phyloP scores from a whole-genome alignment of 2,888 invertebrate species.

The Agrotis puta region DNA sequence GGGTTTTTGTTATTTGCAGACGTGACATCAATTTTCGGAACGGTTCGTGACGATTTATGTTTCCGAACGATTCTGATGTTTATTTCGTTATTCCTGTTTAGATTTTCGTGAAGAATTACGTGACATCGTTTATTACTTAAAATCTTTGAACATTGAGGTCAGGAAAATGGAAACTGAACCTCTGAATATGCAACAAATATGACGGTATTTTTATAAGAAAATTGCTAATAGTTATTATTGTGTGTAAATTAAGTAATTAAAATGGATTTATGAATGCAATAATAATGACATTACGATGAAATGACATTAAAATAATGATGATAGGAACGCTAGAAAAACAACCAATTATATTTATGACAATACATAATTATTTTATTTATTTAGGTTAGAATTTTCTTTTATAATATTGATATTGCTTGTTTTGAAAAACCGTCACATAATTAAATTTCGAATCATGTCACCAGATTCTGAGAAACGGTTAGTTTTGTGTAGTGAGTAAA shows the following conservation, averaged over 20 bases:
- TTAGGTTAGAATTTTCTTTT: not conserved
- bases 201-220: constrained; percentile 6
- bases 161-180: not conserved
- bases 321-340: constrained; percentile 18
- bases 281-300: constrained; percentile 32
- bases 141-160: not conserved
- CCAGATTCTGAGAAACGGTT: not conserved
- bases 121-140: not conserved
- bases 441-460: no score
- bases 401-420: not conserved
- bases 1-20: constrained; percentile 37
- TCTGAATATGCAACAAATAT: not conserved
- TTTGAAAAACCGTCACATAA: not conserved
- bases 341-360: constrained; percentile 20
- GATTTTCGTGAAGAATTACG: not conserved
- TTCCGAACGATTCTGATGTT: not conserved
- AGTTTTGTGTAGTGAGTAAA: not conserved
- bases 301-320: constrained; percentile 34
- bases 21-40: constrained; percentile 15
- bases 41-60: constrained; percentile 14
- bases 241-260: constrained; percentile 47
- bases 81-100: constrained; percentile 2
- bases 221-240: constrained; percentile 18
- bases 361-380: not conserved
- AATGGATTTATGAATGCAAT: constrained; percentile 26